A percentile compares a stretch with the other conserved stretches of the same genome.
Evolutionary conservation across 2,113 vertebrate species (phyloP).

Genomic region (Reinhardtius hippoglossoides): DNA sequence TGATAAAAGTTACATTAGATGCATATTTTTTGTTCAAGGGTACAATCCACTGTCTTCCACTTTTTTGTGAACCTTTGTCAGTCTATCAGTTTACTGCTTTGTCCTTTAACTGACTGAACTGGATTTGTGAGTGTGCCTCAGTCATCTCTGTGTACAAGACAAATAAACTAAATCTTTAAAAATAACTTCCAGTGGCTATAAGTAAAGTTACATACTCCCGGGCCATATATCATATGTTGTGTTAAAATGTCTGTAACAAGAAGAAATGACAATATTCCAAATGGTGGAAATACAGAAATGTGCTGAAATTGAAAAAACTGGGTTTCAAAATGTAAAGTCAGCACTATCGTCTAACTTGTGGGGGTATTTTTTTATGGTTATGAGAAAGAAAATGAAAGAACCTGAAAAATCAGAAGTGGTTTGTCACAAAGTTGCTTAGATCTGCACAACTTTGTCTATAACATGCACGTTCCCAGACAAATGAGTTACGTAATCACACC

Average conservation of each 20-base stretch:
- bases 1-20: background rate
- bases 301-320: background rate
- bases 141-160: background rate
- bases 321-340: background rate
- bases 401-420: too few species aligned
- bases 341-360: background rate
- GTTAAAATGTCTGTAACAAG: background rate
- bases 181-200: too few species aligned
- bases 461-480: slow-evolving; percentile 5
- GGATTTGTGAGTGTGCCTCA: background rate
- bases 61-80: background rate
- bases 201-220: too few species aligned
- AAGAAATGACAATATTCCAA: background rate
- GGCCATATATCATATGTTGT: background rate
- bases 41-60: background rate
- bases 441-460: background rate
- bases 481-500: slow-evolving; percentile 43
- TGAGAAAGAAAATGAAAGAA: background rate
- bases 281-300: background rate
- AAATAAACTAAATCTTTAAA: too few species aligned
- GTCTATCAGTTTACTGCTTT: background rate
- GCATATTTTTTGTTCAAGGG: background rate
- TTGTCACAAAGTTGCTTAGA: background rate
- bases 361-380: background rate
- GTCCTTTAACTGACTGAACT: background rate